phyloP scores from a whole-genome alignment of 2,888 invertebrate genomes.

The Notocelia uddmanniana region DNA sequence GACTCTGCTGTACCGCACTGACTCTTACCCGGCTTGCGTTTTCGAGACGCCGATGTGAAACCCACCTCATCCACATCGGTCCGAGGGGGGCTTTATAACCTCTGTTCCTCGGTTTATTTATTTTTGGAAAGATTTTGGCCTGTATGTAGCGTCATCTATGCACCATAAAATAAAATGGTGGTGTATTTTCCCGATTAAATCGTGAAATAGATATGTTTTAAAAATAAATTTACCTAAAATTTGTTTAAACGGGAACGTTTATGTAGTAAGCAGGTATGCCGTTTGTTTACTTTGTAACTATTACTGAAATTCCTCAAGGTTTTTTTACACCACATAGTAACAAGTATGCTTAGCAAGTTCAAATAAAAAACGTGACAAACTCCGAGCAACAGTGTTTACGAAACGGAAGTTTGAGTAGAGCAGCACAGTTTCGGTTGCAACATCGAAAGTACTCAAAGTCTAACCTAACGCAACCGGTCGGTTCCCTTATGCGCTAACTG shows the following conservation, averaged over 20 bases:
- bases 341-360: neutral
- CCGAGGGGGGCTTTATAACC: too few relatives aligned
- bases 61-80: too few relatives aligned
- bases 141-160: too few relatives aligned
- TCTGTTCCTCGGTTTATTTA: too few relatives aligned
- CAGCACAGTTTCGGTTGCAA: neutral
- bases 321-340: constrained; percentile 12
- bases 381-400: constrained; percentile 17
- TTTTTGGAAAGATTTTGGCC: too few relatives aligned
- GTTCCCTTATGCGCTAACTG: neutral
- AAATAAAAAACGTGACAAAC: constrained; percentile 30
- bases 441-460: neutral
- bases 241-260: neutral
- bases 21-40: too few relatives aligned
- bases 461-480: neutral
- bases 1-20: too few relatives aligned
- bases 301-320: neutral
- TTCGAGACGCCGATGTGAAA: too few relatives aligned
- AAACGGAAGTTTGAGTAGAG: constrained; percentile 13
- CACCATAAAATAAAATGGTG: too few relatives aligned
- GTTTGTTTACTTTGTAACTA: constrained; percentile 19
- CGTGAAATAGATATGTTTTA: too few relatives aligned
- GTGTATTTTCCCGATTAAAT: too few relatives aligned
- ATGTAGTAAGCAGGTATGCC: neutral
- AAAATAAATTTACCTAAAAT: too few relatives aligned